Base-by-base conservation (phyloP, 2,888 invertebrate genomes). In the Cosmopolites sordidus region DNA sequence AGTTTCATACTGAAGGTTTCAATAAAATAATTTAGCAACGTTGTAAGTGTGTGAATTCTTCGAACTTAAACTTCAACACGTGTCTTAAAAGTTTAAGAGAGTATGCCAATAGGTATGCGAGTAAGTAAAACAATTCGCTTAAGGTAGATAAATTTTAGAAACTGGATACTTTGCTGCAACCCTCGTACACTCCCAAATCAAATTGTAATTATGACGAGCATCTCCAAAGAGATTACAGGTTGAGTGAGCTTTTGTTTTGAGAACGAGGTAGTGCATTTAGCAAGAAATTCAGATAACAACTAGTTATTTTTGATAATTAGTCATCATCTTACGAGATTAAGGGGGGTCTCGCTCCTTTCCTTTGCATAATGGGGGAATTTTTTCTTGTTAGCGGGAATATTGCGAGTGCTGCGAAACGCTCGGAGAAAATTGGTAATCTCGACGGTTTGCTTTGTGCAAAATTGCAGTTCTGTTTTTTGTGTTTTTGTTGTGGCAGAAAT, bases 241-340 rank as follows among this genome's bases (percentile, higher is more conserved):
- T 14, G 6, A 44, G n/a, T 4, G 30, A 11, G 33, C 46, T 45
- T 46, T 46, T 46, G 46, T 46, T 22, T 39, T 8, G 22, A 15
- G 38, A 46, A 39, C 38, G 38, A 17, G 22, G 38, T 16, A 46
- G 12, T 46, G 39, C 46, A 46, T 46, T 46, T 46, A 46, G 15
- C 22, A 18, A 22, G 46, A 46, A 46, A 46, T 38, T 46, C 39
- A 8, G 38, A 17, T 46, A 46, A 39, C 39, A 38, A 46, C 39
- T 46, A 38, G 46, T 38, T 39, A 22, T 39, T 38, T 18, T 38
- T 22, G 15, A 15, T 39, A 46, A 46, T 22, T 14, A 39, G 27
- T 22, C 11, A 45, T 38, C 22, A 46, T 38, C 39, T 46, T 39
- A 12, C 39, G 3, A 38, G 14, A 15, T 38, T 39, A 22, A 38